A percentile compares a stretch with the other conserved stretches of the same genome.
phyloP scores from a whole-genome alignment of 2,888 invertebrate genomes.

The Acutogordius australiensis region DNA sequence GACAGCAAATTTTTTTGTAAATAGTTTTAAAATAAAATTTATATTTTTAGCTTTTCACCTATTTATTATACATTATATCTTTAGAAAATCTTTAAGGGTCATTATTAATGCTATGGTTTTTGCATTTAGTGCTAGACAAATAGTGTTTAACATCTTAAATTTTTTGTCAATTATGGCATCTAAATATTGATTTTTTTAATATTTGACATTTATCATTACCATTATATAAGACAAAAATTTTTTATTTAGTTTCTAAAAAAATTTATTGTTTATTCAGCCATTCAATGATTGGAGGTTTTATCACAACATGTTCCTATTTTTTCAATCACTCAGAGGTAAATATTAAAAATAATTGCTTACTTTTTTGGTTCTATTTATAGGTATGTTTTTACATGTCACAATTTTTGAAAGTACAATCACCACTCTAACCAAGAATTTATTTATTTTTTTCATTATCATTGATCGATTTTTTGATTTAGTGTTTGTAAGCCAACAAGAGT shows the following conservation, averaged over 20 bases:
- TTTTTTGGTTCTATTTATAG: not conserved
- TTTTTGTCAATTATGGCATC: no score
- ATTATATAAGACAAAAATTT: no score
- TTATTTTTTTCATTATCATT: not conserved
- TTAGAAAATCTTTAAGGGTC: no score
- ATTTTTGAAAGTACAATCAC: not conserved
- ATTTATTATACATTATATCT: constrained; percentile 11
- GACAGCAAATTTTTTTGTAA: constrained; percentile 14
- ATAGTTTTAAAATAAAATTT: constrained; percentile 1
- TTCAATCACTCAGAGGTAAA: constrained; percentile 46
- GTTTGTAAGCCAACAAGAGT: no score
- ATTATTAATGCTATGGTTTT: no score
- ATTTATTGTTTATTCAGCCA: constrained; percentile 31
- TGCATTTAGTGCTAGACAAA: no score
- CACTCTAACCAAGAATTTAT: not conserved
- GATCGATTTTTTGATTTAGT: no score
- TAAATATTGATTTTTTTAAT: no score
- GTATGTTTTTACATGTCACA: not conserved
- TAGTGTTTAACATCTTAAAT: no score
- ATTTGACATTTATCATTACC: no score
- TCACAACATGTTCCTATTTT: constrained; percentile 41
- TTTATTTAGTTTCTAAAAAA: no score
- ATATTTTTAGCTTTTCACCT: constrained; percentile 12
- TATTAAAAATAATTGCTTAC: not conserved
- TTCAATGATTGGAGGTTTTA: constrained; percentile 39